Evolutionary conservation across 2,113 vertebrate species (phyloP), one percentile per base, ranked within the genome.

Genomic region (Phylloscopus trochilus): DNA sequence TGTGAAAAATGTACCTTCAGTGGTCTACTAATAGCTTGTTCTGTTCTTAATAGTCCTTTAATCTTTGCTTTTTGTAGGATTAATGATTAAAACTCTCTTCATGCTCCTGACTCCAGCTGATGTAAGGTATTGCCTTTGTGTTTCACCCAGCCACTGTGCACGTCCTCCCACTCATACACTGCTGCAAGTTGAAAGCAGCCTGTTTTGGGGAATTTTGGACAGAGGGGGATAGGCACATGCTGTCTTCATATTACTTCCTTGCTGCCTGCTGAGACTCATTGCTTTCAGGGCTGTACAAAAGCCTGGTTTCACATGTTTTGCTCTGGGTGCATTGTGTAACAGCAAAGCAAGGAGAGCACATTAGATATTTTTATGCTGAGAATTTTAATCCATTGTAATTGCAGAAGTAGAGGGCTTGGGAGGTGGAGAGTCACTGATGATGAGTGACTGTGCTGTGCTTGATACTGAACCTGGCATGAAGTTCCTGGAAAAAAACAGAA

Each of bases 331-430:
- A 6, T 80, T 64, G 39, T 85, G 83, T 78, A 67, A 70, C 35
- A 85, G 86, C 46, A 91, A 84, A 76, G 35, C 39, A 52, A 83
- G 79, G 87, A 41, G 37, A 80, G 64, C 56, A 41, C 2, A 5
- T 41, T 66, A 83, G 80, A 23, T 55, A 80, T 87, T 93, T 93
- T 22, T 58, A 81, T 63, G 49, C 41, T 78, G 44, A 83, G 43
- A 51, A 85, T 69, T 76, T 90, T 70, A 96, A 95, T 93, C 27
- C 6, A 81, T 83, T 85, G 44, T 88, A 91, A 90, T 92, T 3
- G 8, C 75, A 21, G 33, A 43, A 72, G 58, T 58, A n/a, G 58
- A 76, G 72, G 83, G 37, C 39, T 79, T 18, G 33, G 13, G 5
- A 33, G 11, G 10, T 53, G 49, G 80, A 89, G 87, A 92, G 80